Percentiles rank a stretch among this genome's conserved stretches.
These are phyloP conservation scores for Diarsia mendica DNA, from an alignment of 2,888 invertebrate species.

Conservation along the genomic window DNA sequence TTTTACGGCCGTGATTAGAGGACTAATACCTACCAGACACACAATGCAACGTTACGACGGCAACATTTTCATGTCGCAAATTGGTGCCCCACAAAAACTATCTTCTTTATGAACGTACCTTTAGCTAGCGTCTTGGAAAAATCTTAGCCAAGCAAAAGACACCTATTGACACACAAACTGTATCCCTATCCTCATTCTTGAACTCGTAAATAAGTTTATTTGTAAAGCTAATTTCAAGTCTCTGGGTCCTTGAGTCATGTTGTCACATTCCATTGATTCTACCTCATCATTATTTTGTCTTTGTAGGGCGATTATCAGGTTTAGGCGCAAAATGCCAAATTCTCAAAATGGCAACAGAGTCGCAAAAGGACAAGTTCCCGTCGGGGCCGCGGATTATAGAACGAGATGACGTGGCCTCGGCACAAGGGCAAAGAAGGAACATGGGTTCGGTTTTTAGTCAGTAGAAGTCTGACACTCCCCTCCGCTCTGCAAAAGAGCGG, in stretches of 20 bases:
- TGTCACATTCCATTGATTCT: constrained; percentile 1
- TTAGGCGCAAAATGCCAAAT: too few relatives aligned
- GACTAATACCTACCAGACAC: too few relatives aligned
- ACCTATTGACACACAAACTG: constrained; percentile 9
- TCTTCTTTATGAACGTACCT: not conserved
- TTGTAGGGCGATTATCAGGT: not conserved
- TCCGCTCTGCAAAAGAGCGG: too few relatives aligned
- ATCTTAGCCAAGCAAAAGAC: not conserved
- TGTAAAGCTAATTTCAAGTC: constrained; percentile 31
- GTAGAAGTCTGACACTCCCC: too few relatives aligned
- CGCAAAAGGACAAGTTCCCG: too few relatives aligned
- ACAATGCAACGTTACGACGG: too few relatives aligned
- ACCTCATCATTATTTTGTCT: constrained; percentile 13
- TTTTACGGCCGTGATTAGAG: too few relatives aligned
- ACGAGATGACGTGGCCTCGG: too few relatives aligned
- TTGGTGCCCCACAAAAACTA: not conserved
- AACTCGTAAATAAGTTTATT: constrained; percentile 32
- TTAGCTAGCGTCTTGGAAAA: not conserved
- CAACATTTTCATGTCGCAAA: not conserved
- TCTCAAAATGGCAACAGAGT: too few relatives aligned
- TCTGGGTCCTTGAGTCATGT: not conserved
- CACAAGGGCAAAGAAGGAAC: too few relatives aligned
- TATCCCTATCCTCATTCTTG: constrained; percentile 23
- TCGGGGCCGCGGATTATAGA: too few relatives aligned
- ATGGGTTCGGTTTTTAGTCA: too few relatives aligned